phyloP scores from a whole-genome alignment of 2,113 vertebrate genomes.

The Ammospiza caudacuta region DNA sequence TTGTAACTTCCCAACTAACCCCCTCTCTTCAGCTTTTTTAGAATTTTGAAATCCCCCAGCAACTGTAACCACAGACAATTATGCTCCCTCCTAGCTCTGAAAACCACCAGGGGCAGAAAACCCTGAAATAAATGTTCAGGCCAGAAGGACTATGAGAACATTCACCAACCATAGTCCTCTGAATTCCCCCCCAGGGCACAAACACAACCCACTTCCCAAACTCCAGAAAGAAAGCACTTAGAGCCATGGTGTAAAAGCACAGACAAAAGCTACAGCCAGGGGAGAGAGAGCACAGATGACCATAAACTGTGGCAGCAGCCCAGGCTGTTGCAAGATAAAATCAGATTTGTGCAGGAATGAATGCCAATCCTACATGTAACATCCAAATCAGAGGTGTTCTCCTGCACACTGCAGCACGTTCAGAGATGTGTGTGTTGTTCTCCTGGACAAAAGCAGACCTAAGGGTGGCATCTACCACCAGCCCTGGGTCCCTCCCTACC shows the following conservation, averaged over 20 bases:
- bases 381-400: not conserved
- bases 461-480: not conserved
- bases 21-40: not conserved
- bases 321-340: not conserved
- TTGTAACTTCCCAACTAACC: not conserved
- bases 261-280: not conserved
- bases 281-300: not conserved
- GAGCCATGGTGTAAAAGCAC: not conserved
- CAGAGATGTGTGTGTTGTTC: not conserved
- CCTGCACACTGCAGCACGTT: not conserved
- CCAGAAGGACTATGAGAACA: not conserved
- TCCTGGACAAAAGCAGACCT: not conserved
- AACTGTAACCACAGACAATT: not conserved
- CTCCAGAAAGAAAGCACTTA: not conserved
- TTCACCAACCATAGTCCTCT: not conserved
- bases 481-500: not conserved
- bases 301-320: not conserved
- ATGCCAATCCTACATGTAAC: not conserved
- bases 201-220: not conserved
- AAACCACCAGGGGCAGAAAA: not conserved
- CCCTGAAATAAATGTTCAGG: not conserved
- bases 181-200: not conserved
- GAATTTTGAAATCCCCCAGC: not conserved
- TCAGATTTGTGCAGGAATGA: not conserved
- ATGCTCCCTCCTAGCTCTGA: not conserved